Base-by-base conservation (phyloP, 2,888 invertebrate species). In the Ormyrus nitidulus region DNA sequence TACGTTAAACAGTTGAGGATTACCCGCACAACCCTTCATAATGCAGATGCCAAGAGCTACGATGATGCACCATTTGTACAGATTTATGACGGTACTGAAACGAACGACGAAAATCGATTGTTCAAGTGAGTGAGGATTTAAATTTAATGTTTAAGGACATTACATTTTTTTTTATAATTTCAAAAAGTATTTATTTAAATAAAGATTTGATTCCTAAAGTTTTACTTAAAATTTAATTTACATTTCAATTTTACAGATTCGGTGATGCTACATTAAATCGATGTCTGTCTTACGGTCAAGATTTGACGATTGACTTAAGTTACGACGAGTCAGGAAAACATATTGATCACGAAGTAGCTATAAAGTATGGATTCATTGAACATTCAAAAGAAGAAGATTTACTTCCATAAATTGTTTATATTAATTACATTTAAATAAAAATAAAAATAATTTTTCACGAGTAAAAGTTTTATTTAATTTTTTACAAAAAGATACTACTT, bases 291-390 rank as follows among this genome's bases (percentile, higher is more conserved):
- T 71, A 65, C 51, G 77, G 58, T 13, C 65, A 44, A 48, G 77
- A 77, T 11, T n/a, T 77, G n/a, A 71, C 48, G 5, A 44, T 77
- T 8, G 56, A 51, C 6, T 13, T 77, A 13, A 51, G 44, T 6
- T 77, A 65, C 53, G 13, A 72, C 19, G 77, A 72, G 9, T 53
- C 46, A 8, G 65, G 59, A 58, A 77, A 48, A 13, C 46, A 66
- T 44, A 77, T 72, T n/a, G 77, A 77, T 59, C 66, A 72, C 49
- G 51, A 72, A 77, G 71, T 71, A 49, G 46, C 49, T 5, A 66
- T 77, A 44, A 77, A 77, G 46, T 77, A 77, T 6, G 71, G 65
- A 34, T 77, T 77, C 54, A 71, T 65, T 11, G 49, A 77, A 51
- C 56, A 11, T 13, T 54, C 49, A 9, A 56, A 54, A 51, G 62